Evolutionary conservation across 2,113 vertebrate genomes (phyloP).

Genomic region (Penelope pileata): DNA sequence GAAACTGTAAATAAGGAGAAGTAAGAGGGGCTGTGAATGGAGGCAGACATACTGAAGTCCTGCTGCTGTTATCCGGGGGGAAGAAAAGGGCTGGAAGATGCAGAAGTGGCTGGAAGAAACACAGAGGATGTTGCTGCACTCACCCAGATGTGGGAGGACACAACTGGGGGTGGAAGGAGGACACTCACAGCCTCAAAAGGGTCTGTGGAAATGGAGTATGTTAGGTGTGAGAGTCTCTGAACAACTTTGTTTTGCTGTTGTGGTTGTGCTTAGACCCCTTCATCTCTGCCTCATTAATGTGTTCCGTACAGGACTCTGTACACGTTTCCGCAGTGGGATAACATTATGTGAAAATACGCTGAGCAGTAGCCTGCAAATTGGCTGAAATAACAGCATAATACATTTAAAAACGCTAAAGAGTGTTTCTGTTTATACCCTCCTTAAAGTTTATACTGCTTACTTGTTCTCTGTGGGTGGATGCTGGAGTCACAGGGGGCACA

Average conservation of each 20-base stretch:
- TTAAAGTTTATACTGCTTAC: neutral
- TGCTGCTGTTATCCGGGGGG: neutral
- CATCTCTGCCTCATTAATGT: neutral
- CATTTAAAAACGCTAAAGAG: neutral
- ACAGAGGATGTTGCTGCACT: neutral
- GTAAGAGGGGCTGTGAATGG: neutral
- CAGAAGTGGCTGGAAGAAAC: neutral
- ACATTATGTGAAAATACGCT: neutral
- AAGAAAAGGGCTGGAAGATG: neutral
- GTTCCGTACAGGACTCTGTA: accelerated
- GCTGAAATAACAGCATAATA: neutral
- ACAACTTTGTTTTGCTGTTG: neutral
- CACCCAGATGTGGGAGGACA: neutral
- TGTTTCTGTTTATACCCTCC: neutral
- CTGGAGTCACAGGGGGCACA: neutral
- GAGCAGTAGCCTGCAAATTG: neutral
- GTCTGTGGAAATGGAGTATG: accelerated
- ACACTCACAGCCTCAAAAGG: neutral
- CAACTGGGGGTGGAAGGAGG: neutral
- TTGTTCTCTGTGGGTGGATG: neutral
- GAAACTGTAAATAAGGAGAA: neutral
- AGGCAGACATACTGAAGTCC: neutral
- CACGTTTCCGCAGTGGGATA: neutral
- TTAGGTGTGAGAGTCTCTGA: neutral
- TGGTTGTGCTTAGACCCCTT: neutral